Conservation (phyloP, 1,140 invertebrate genomes). For the Pseudomyrmex flavicornis region DNA sequence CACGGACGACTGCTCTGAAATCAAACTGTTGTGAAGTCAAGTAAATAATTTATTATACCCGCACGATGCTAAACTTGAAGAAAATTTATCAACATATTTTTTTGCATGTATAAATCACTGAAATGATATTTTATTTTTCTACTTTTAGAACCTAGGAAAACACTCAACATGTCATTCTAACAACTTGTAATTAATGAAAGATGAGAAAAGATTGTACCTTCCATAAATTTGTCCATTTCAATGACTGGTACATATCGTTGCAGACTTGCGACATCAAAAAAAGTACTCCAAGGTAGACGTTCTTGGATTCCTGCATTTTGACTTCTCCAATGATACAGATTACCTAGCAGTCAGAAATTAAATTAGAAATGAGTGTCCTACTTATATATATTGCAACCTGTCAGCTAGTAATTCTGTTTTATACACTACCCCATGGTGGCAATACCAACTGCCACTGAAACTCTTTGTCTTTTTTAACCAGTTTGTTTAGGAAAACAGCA, state of each 20-base stretch:
- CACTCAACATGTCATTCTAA: neutral
- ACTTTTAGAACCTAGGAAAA: too few relatives aligned
- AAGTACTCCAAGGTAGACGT: conserved; percentile 91
- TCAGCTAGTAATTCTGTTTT: neutral
- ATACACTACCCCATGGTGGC: conserved; percentile 93
- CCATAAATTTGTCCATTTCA: conserved; percentile 94
- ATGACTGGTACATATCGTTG: conserved; percentile 93
- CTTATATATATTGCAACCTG: conserved; percentile 12
- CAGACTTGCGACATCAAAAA: conserved; percentile 95
- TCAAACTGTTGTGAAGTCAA: conserved; percentile 37
- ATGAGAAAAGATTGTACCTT: conserved; percentile 82
- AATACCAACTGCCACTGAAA: conserved; percentile 89
- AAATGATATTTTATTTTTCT: neutral
- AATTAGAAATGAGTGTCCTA: neutral
- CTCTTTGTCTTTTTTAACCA: conserved; percentile 85
- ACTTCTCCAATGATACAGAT: conserved; percentile 95
- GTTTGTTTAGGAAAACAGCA: conserved; percentile 91
- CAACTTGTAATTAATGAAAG: neutral
- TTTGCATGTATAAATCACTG: neutral
- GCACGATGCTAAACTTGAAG: neutral
- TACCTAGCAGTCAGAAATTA: conserved; percentile 70
- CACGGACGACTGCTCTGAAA: conserved; percentile 78
- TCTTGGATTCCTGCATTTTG: conserved; percentile 84
- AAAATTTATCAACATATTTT: neutral
- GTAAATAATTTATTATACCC: conserved; percentile 25